Evolutionary conservation across 2,797 vertebrate genomes (phyloP).

Genomic region (Tangara arthus): DNA sequence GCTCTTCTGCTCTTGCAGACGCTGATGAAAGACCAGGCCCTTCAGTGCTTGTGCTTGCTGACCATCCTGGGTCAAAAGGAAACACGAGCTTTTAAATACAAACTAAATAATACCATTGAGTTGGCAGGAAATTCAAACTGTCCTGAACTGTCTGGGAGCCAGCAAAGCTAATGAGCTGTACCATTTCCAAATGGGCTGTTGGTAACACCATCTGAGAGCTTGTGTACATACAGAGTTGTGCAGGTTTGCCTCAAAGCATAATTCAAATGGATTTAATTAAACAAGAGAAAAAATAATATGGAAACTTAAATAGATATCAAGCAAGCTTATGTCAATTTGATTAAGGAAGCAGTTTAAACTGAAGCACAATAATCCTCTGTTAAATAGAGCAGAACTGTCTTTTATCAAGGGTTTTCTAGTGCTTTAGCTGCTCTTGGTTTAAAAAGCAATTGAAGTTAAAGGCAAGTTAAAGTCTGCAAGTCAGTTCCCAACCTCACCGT

Average conservation of each 20-base stretch:
- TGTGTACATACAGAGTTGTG: conserved; percentile 7
- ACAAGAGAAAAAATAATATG: neutral
- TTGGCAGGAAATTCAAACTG: conserved; percentile 56
- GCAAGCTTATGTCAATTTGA: conserved; percentile 20
- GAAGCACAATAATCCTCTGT: conserved; percentile 19
- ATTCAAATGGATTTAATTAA: conserved; percentile 34
- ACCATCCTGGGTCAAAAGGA: conserved; percentile 51
- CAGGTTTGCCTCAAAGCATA: conserved; percentile 37
- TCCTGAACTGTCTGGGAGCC: conserved; percentile 50
- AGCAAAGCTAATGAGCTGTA: conserved; percentile 64
- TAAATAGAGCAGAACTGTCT: conserved; percentile 1
- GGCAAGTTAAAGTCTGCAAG: neutral
- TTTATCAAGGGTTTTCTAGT: neutral
- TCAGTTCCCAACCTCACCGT: neutral
- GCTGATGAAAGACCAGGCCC: conserved; percentile 41
- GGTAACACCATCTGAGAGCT: conserved; percentile 44
- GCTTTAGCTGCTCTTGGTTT: neutral
- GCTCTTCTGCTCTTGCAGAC: conserved; percentile 26
- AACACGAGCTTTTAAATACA: conserved; percentile 50
- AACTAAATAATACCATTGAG: conserved; percentile 27
- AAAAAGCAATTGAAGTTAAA: neutral
- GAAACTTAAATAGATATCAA: conserved; percentile 36
- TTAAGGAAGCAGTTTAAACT: conserved; percentile 19
- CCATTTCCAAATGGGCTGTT: conserved; percentile 48
- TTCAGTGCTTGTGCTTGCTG: conserved; percentile 39